phyloP scores from a whole-genome alignment of 2,113 vertebrate genomes.

The Ammodytes marinus region DNA sequence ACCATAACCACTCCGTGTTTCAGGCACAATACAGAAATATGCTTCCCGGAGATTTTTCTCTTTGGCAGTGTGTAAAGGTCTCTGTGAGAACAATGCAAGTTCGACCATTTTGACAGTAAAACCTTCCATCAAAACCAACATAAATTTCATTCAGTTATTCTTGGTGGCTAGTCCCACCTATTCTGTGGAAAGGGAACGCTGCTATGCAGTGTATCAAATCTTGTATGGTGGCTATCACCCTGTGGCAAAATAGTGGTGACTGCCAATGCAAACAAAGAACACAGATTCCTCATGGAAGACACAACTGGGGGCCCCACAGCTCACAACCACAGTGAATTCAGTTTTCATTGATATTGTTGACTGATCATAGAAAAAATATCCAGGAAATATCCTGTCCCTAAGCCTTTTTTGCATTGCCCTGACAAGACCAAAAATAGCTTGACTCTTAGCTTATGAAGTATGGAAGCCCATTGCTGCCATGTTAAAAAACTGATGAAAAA shows the following conservation, averaged over 20 bases:
- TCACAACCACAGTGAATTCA: neutral
- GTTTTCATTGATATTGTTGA: slow-evolving; percentile 3
- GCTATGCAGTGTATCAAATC: slow-evolving; percentile 39
- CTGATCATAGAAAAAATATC: slow-evolving; percentile 3
- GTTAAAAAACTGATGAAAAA: neutral
- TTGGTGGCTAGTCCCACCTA: slow-evolving; percentile 56
- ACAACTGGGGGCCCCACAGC: slow-evolving; percentile 17
- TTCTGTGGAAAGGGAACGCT: slow-evolving; percentile 40
- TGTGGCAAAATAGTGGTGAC: slow-evolving; percentile 36
- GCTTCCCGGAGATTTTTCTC: slow-evolving; percentile 49
- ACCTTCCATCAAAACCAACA: slow-evolving; percentile 72
- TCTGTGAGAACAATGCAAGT: slow-evolving; percentile 57
- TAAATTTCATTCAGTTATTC: slow-evolving; percentile 61
- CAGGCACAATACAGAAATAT: slow-evolving; percentile 36
- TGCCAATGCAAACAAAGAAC: slow-evolving; percentile 56
- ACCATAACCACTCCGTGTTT: slow-evolving; percentile 42
- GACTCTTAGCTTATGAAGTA: neutral
- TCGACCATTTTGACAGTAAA: slow-evolving; percentile 50
- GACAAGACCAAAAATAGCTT: neutral
- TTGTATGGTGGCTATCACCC: slow-evolving; percentile 37
- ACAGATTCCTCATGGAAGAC: slow-evolving; percentile 50
- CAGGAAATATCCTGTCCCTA: neutral
- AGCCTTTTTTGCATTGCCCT: neutral
- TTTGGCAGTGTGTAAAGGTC: slow-evolving; percentile 51
- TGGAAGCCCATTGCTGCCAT: neutral